Conservation (phyloP, 2,797 vertebrate genomes). For the Rhinogobio ventralis region DNA sequence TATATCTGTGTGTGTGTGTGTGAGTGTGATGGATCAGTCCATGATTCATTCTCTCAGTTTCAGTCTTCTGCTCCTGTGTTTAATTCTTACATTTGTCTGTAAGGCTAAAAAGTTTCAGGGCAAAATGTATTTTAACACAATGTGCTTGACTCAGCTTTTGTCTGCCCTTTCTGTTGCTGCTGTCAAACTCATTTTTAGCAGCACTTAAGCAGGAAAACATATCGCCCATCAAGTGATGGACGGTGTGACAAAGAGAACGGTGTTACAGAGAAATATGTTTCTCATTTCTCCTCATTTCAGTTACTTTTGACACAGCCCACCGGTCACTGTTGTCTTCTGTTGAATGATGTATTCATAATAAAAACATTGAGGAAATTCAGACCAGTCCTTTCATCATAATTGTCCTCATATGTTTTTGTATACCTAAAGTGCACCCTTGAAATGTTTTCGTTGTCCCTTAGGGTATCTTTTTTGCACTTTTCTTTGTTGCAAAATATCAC, state of each 20-base stretch:
- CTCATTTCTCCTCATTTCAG: background rate
- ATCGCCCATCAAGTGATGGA: slow-evolving; percentile 30
- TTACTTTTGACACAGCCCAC: background rate
- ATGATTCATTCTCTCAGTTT: slow-evolving; percentile 4
- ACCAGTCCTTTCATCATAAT: background rate
- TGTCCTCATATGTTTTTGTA: background rate
- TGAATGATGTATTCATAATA: background rate
- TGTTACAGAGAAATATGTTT: background rate
- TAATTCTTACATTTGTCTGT: slow-evolving; percentile 73
- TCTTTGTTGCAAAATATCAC: slow-evolving; percentile 16
- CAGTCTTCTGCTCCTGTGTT: slow-evolving; percentile 71
- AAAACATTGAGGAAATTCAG: background rate
- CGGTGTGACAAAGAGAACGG: background rate
- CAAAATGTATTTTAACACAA: slow-evolving; percentile 21
- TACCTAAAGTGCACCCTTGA: background rate
- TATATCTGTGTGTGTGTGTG: background rate
- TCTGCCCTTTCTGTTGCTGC: slow-evolving; percentile 11
- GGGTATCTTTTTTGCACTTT: background rate
- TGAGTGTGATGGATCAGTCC: background rate
- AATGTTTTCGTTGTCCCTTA: slow-evolving; percentile 8
- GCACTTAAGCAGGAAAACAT: background rate
- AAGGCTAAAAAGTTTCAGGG: slow-evolving; percentile 30
- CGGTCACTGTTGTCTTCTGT: slow-evolving; percentile 8
- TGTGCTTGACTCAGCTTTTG: slow-evolving; percentile 39
- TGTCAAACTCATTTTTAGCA: background rate